Evolutionary conservation across 2,888 invertebrate genomes (phyloP), one percentile per base, ranked within the genome.

Genomic region (Rugalucina vietnamica): DNA sequence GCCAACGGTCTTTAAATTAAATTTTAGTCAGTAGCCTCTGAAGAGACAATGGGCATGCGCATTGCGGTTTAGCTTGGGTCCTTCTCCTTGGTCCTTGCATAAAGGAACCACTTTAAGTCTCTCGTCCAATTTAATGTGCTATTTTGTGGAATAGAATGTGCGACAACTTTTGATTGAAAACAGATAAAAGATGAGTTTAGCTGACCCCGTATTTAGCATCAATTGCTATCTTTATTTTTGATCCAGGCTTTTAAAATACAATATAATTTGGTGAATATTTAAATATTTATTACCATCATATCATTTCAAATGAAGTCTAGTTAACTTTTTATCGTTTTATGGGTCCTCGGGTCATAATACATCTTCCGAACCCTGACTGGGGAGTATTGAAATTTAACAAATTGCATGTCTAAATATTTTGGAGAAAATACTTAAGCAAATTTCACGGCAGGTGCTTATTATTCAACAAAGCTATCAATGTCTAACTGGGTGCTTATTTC

Each of bases 361-460:
- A 37, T 57, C 36, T 76, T 76, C 24, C 71, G 70, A 78, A n/a
- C 78, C 54, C 21, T 29, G 49, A 43, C 49, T 49, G 29, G 73
- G 12, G 49, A 49, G 49, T 49, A 24, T 24, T 69, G 43, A 69
- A 21, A 43, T 76, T 76, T 80, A 78, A 87, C 87, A 87, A 87
- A 87, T 87, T 87, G 85, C 69, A 81, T 81, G 79, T 83, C 85
- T 85, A 85, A 85, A 83, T 85, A 83, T 83, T 85, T 81, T 79
- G 83, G 81, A 81, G 81, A 82, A 83, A 85, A 87, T 81, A 76
- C 75, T 79, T 60, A 81, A 83, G 84, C 79, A 83, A 85, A 85
- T 83, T 81, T 85, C 85, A 81, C 85, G 85, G 85, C 87, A 83
- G 87, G 87, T 81, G 87, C 69, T 74, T 43, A 37, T 79, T 73